Conservation (phyloP, 2,113 vertebrate genomes). For the Paedocypris sp. region DNA sequence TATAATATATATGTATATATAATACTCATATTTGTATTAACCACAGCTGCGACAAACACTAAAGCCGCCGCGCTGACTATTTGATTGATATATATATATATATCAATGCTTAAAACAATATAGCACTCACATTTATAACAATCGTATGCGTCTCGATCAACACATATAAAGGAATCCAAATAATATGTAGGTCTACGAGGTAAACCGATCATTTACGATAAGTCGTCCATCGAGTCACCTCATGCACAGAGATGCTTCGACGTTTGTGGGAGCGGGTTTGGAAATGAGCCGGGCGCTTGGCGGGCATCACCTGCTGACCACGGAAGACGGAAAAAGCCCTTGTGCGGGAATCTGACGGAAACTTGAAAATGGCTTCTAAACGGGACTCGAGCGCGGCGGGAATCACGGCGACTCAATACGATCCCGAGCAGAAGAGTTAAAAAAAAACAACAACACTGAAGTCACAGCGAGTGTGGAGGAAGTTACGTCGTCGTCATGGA, state of each 20-base stretch:
- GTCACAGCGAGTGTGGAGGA: too few species aligned
- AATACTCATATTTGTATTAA: slow-evolving; percentile 40
- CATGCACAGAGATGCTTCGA: slow-evolving; percentile 54
- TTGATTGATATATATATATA: slow-evolving; percentile 42
- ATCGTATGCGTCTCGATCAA: slow-evolving; percentile 37
- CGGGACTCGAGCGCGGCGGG: too few species aligned
- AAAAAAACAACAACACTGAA: too few species aligned
- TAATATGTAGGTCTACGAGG: slow-evolving; percentile 37
- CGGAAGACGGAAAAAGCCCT: too few species aligned
- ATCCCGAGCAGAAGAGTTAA: too few species aligned
- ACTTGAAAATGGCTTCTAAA: too few species aligned
- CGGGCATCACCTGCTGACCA: too few species aligned
- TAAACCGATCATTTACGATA: slow-evolving; percentile 41
- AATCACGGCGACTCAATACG: too few species aligned
- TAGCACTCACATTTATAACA: slow-evolving; percentile 30
- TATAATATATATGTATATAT: slow-evolving; percentile 48
- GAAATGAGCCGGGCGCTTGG: slow-evolving; percentile 43
- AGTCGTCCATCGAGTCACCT: slow-evolving; percentile 42
- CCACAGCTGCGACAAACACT: slow-evolving; percentile 35
- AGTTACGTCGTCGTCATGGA: too few species aligned
- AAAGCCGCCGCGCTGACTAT: slow-evolving; percentile 33
- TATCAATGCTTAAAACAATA: too few species aligned
- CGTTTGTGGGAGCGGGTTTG: slow-evolving; percentile 44
- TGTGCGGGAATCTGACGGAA: too few species aligned
- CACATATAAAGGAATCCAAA: slow-evolving; percentile 44